Conservation (phyloP, 92 coral and sea anemone species). For the Epizoanthus scotinus region DNA sequence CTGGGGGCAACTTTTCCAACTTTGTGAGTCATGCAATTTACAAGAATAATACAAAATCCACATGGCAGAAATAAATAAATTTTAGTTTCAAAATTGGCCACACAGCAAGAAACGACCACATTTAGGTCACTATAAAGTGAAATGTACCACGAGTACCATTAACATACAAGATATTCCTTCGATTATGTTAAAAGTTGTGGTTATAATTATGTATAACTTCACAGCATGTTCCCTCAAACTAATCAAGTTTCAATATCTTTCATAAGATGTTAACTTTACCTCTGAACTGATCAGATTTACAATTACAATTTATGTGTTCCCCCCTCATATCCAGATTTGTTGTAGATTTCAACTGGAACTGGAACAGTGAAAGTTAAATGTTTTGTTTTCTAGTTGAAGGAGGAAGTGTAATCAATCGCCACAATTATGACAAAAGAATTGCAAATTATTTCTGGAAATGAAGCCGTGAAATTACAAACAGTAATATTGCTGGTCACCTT, state of each 20-base stretch:
- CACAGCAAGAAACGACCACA: neutral
- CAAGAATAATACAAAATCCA: constrained; percentile 6
- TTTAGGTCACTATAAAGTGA: neutral
- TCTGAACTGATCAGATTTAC: neutral
- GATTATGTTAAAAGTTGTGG: neutral
- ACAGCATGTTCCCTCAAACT: neutral
- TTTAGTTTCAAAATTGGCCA: neutral
- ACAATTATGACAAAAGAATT: constrained; percentile 6
- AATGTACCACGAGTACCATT: neutral
- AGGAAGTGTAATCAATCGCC: constrained; percentile 1
- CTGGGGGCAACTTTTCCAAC: neutral
- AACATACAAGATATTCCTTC: neutral
- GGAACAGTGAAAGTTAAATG: neutral
- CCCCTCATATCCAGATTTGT: neutral
- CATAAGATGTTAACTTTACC: neutral
- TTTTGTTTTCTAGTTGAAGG: neutral
- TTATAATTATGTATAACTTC: neutral
- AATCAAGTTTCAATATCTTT: constrained; percentile 9
- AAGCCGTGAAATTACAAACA: constrained; percentile 10
- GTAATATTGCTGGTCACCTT: neutral
- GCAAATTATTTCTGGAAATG: constrained; percentile 16
- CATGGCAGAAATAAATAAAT: neutral
- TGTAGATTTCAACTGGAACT: neutral
- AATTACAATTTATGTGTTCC: neutral
- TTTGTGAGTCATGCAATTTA: constrained; percentile 2